A percentile compares a stretch with the other conserved stretches of the same genome.
phyloP scores from a whole-genome alignment of 1,140 invertebrate genomes.

The Lasioglossum baleicum region DNA sequence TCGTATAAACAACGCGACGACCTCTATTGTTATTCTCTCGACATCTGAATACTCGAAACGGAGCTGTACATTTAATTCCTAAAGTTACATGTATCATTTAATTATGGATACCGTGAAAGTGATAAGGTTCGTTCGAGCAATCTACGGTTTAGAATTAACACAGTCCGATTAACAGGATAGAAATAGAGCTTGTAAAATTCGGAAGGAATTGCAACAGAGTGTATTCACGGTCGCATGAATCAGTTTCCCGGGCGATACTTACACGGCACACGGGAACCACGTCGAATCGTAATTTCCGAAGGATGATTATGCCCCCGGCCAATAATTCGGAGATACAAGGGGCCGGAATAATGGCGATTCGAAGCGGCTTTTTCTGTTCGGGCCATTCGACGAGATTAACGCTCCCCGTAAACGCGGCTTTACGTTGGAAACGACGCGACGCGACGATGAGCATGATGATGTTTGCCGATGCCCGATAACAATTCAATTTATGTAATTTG shows the following conservation, averaged over 20 bases:
- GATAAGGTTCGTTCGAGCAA: no score
- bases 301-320: conserved; percentile 12
- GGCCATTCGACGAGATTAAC: conserved; percentile 30
- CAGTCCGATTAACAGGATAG: no score
- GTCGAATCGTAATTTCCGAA: background rate
- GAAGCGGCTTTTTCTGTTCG: conserved; percentile 18
- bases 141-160: no score
- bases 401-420: conserved; percentile 22
- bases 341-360: conserved; percentile 13
- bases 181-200: no score
- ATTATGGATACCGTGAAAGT: no score
- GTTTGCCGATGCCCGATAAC: conserved; percentile 27
- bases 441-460: conserved; percentile 16
- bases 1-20: no score
- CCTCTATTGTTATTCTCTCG: no score
- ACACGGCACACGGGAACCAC: background rate
- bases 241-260: conserved; percentile 5
- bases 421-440: conserved; percentile 17
- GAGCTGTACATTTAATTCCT: no score
- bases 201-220: no score
- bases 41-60: no score
- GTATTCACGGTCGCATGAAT: background rate
- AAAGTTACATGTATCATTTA: no score
- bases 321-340: background rate
- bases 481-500: conserved; percentile 44